phyloP scores from a whole-genome alignment of 2,113 vertebrate genomes.

The Myanophis thanlyinensis region DNA sequence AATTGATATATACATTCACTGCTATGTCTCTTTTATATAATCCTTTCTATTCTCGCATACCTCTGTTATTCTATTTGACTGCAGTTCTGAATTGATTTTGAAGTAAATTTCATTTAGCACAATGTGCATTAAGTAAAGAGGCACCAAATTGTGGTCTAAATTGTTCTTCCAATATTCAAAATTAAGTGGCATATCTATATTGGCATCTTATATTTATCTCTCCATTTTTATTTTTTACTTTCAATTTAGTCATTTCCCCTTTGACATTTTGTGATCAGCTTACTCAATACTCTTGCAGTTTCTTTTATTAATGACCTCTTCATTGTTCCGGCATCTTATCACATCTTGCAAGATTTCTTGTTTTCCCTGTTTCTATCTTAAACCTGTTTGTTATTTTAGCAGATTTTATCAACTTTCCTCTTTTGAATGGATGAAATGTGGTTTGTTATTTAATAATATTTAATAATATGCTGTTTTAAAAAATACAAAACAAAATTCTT shows the following conservation, averaged over 20 bases:
- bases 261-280: neutral
- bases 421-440: neutral
- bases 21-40: neutral
- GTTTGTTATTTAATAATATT: neutral
- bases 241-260: neutral
- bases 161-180: neutral
- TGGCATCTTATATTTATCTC: neutral
- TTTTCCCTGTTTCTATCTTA: constrained; percentile 11
- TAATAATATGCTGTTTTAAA: too few relatives aligned
- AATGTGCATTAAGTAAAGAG: neutral
- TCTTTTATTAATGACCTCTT: neutral
- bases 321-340: constrained; percentile 5
- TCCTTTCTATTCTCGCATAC: neutral
- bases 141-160: neutral
- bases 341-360: constrained; percentile 8
- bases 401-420: neutral
- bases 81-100: neutral
- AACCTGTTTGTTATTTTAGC: constrained; percentile 10
- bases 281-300: neutral
- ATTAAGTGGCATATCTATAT: neutral
- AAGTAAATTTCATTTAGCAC: neutral
- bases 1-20: neutral
- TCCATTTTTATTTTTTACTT: neutral
- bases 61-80: neutral
- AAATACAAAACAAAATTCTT: neutral